Base-by-base conservation (phyloP, 2,888 invertebrate species). In the Chrysomela aeneicollis region DNA sequence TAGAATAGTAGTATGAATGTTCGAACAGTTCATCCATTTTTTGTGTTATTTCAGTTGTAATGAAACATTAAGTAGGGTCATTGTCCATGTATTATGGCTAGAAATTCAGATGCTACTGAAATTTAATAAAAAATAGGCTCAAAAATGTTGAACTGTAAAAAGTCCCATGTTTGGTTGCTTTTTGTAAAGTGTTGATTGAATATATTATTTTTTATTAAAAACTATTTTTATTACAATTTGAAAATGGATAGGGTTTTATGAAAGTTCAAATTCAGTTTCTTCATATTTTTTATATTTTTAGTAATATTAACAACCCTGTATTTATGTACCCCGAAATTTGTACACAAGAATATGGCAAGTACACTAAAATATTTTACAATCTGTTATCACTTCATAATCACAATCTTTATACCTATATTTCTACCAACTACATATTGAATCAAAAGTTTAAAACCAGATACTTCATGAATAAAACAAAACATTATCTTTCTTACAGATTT, bases 61-160 rank as follows among this genome's bases (percentile, higher is more conserved):
- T 42, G 26, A 52, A 26, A 62, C 73, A 71, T 74, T 74, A 73
- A 74, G 75, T 74, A 74, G 75, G 70, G 66, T 73, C 70, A 72
- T 67, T 68, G 67, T 74, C 72, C 71, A 68, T 75, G 75, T 75
- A 73, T 67, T 66, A 70, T 68, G 66, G 71, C 71, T 73, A 69
- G 69, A 74, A 73, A 73, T 71, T 66, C 64, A 63, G 70, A 73
- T 68, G 73, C 74, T 75, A 75, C 74, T 75, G 75, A 74, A 73
- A 67, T 26, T 62, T 74, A 49, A 68, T 67, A 71, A 73, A 72
- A 74, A 72, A 70, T 71, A 67, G 72, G 73, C 73, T 74, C 74
- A 74, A 75, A 74, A 73, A 71, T n/a, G 9, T 8, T 42, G 42
- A 42, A 42, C 42, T 42, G 42, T 42, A 15, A 42, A 42, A 42